Percentiles rank a stretch among this genome's conserved stretches.
These are phyloP conservation scores for Craniophora ligustri DNA, from an alignment of 2,888 invertebrate species.

Conservation along the genomic window DNA sequence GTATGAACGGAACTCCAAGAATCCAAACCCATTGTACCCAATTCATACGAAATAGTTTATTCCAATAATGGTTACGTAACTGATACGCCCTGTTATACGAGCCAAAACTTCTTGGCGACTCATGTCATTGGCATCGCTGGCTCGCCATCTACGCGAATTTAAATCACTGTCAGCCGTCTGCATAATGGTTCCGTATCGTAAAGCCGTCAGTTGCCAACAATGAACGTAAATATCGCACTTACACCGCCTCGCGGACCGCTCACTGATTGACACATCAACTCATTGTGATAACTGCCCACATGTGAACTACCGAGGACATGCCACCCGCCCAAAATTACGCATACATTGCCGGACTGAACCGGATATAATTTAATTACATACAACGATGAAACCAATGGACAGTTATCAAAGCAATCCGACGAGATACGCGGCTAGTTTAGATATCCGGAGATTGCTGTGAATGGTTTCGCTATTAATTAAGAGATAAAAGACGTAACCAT, in stretches of 20 bases:
- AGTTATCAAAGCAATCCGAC: slow-evolving; percentile 54
- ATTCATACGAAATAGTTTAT: too few species aligned
- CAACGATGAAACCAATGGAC: slow-evolving; percentile 49
- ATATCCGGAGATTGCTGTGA: slow-evolving; percentile 36
- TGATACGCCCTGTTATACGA: slow-evolving; percentile 33
- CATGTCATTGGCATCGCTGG: slow-evolving; percentile 49
- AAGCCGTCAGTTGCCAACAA: slow-evolving; percentile 61
- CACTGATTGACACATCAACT: slow-evolving; percentile 60
- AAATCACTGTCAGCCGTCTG: slow-evolving; percentile 55
- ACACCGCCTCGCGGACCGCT: slow-evolving; percentile 35
- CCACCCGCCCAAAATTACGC: slow-evolving; percentile 40
- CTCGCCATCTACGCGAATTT: slow-evolving; percentile 49
- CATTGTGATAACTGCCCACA: slow-evolving; percentile 48
- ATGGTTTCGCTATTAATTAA: slow-evolving; percentile 66
- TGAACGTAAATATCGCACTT: slow-evolving; percentile 69
- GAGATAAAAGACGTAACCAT: slow-evolving; percentile 60
- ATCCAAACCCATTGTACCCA: too few species aligned
- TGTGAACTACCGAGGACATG: slow-evolving; percentile 25
- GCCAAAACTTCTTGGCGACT: slow-evolving; percentile 52
- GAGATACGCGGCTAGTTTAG: slow-evolving; percentile 45
- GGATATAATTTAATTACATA: slow-evolving; percentile 54
- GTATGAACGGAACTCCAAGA: too few species aligned
- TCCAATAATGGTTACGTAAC: slow-evolving; percentile 45
- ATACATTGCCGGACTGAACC: slow-evolving; percentile 54
- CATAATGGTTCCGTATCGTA: slow-evolving; percentile 54